Percentiles rank a stretch among this genome's conserved stretches.
phyloP scores from a whole-genome alignment of 1,140 invertebrate genomes.

The Oncopeltus fasciatus region DNA sequence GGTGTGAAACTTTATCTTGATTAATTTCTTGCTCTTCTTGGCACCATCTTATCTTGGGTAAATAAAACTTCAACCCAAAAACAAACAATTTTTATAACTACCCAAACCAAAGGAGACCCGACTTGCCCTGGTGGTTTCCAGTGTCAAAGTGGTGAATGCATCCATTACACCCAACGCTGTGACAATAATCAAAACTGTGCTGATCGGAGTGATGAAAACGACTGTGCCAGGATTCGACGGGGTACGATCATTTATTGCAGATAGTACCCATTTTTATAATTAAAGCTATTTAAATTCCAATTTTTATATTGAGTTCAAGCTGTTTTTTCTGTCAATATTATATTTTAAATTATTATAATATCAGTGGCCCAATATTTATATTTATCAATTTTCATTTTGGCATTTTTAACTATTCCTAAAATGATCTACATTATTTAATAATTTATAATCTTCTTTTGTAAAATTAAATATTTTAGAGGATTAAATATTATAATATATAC shows the following conservation, averaged over 20 bases:
- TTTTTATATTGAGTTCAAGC: neutral
- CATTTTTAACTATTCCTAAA: too few species aligned
- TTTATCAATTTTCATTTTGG: too few species aligned
- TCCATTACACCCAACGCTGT: neutral
- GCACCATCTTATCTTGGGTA: neutral
- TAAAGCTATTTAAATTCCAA: too few species aligned
- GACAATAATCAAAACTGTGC: neutral
- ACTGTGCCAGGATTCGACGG: neutral
- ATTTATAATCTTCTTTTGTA: too few species aligned
- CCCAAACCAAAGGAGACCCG: neutral
- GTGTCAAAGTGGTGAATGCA: neutral
- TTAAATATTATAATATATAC: too few species aligned
- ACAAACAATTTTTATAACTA: neutral
- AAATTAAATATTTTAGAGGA: too few species aligned
- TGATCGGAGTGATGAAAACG: slow-evolving; percentile 2
- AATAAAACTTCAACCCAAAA: neutral
- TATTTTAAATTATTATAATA: too few species aligned
- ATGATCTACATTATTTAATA: too few species aligned
- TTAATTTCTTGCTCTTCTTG: slow-evolving; percentile 2
- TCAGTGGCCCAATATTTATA: too few species aligned
- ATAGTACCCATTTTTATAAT: too few species aligned
- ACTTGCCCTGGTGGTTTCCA: neutral
- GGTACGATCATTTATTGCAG: neutral
- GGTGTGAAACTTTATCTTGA: neutral
- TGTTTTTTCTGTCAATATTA: too few species aligned